These are phyloP conservation scores for Dynastes hyllus DNA, from an alignment of 2,888 invertebrate species.

Conservation along the genomic window DNA sequence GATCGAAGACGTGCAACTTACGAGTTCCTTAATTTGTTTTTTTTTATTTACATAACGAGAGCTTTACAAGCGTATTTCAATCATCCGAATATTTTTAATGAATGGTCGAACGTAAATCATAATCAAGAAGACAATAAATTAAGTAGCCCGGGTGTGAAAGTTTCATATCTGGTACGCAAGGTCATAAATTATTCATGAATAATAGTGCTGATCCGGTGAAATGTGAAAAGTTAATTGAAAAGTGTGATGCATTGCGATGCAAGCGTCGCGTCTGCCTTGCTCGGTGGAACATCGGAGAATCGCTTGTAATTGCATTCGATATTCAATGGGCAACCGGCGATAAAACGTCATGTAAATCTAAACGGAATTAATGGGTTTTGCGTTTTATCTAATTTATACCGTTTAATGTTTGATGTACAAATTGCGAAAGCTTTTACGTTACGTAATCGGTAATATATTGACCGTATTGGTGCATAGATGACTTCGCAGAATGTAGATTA, in stretches of 20 bases:
- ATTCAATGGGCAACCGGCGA: conserved; percentile 22
- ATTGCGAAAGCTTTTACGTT: conserved; percentile 11
- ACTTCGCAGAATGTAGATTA: background rate
- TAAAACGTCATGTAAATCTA: conserved; percentile 23
- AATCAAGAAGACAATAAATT: conserved; percentile 38
- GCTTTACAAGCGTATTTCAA: conserved; percentile 4
- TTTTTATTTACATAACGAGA: conserved; percentile 8
- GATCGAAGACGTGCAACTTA: background rate
- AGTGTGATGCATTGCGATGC: conserved; percentile 22
- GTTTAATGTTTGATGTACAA: conserved; percentile 17
- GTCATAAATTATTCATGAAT: conserved; percentile 38
- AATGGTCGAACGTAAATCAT: conserved; percentile 30
- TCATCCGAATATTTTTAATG: conserved; percentile 14
- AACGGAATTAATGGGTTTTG: conserved; percentile 7
- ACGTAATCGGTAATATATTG: background rate
- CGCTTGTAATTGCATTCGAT: conserved; percentile 22
- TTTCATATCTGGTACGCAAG: background rate
- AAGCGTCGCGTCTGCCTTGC: background rate
- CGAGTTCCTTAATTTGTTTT: conserved; percentile 7
- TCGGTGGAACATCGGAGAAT: background rate
- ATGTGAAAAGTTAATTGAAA: conserved; percentile 47
- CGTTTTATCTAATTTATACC: conserved; percentile 6
- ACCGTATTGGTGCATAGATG: background rate
- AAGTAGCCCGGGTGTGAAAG: conserved; percentile 35
- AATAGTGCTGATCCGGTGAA: conserved; percentile 37